Base-by-base conservation (phyloP, 2,113 vertebrate species). In the Neogobius melanostomus region DNA sequence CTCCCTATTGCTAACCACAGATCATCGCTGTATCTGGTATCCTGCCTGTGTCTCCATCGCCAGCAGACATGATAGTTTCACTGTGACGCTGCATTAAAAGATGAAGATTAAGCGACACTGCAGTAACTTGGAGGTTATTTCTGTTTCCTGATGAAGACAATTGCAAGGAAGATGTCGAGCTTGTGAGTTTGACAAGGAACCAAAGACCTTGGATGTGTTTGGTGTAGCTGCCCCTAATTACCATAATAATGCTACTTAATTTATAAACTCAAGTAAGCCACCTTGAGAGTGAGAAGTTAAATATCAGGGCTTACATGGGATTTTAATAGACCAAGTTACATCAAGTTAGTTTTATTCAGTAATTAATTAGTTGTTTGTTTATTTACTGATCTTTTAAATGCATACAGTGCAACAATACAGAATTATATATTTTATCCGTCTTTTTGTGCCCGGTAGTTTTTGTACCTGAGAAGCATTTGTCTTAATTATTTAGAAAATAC, bases 1-100 rank as follows among this genome's bases (percentile, higher is more conserved):
- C 61, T 63, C 51, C 16, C 63, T 68, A 64, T 80, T 80, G 66
- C 76, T 66, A 45, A 72, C 43, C 3, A 16, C 28, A 43, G 61
- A 5, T 77, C 28, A 68, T 65, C 57, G 4, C 74, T 81, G 12
- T 66, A 45, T 71, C 28, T 12, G 9, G 21, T 56, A 56, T 61
- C 46, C 64, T 54, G 15, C 53, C 14, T 36, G 56, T 28, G 68
- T 49, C 46, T 66, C 28, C 5, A 28, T 66, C 12, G 16, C 42
- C 21, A 8, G 42, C 7, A 65, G 45, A 57, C 9, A 45, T 44
- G 6, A 12, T 44, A 21, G 50, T 71, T 73, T 59, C 17, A 43
- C n/a, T 64, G 48, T 17, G 5, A 70, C 11, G 11, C 28, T 52
- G 36, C 52, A 3, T 42, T 54, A 7, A 21, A 44, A 51, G 16